Evolutionary conservation across 2,888 invertebrate genomes (phyloP).

Genomic region (Lepidochitona cinerea): DNA sequence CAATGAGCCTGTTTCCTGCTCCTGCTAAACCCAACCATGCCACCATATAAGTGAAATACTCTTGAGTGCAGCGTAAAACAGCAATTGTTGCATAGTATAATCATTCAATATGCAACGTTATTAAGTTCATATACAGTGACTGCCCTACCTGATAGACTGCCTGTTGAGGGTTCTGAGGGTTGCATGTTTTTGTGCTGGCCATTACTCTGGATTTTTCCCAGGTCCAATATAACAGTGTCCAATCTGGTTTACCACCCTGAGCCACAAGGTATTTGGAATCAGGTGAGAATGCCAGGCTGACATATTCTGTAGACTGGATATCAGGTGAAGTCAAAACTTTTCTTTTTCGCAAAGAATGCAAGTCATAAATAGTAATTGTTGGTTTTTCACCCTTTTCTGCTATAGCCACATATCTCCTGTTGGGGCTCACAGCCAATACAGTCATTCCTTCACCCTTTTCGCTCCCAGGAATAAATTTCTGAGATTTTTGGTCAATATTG

Average conservation of each 20-base stretch:
- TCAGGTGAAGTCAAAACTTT: constrained; percentile 70
- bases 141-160: constrained; percentile 77
- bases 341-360: constrained; percentile 69
- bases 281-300: constrained; percentile 82
- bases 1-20: too few relatives aligned
- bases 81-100: too few relatives aligned
- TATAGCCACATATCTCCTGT: constrained; percentile 70
- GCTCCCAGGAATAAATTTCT: constrained; percentile 71
- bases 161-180: constrained; percentile 71
- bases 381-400: constrained; percentile 71
- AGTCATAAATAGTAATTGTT: constrained; percentile 71
- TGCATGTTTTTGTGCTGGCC: constrained; percentile 80
- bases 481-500: constrained; percentile 71
- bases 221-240: constrained; percentile 85
- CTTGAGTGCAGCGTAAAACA: too few relatives aligned
- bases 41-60: too few relatives aligned
- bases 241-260: constrained; percentile 87
- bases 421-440: constrained; percentile 70
- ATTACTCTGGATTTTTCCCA: constrained; percentile 87
- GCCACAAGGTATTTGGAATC: constrained; percentile 87
- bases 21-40: too few relatives aligned
- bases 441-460: constrained; percentile 71
- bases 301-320: constrained; percentile 76
- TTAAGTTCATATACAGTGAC: too few relatives aligned
- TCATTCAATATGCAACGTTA: too few relatives aligned